These are phyloP conservation scores for Bradypodion ventrale DNA, from an alignment of 2,797 vertebrate species.

Conservation along the genomic window DNA sequence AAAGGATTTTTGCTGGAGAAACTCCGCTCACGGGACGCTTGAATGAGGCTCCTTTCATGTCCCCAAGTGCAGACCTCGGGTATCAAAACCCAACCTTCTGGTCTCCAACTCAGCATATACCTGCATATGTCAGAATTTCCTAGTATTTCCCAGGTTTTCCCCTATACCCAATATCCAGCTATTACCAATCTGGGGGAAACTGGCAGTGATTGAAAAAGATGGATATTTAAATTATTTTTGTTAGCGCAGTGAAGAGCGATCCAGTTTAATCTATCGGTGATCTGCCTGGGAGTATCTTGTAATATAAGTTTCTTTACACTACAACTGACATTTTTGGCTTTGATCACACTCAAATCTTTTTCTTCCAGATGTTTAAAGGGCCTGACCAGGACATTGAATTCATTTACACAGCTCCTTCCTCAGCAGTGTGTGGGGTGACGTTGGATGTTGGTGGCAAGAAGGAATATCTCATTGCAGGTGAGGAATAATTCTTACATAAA, in stretches of 20 bases:
- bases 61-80: no score
- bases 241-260: not conserved
- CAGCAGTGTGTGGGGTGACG: conserved; percentile 87
- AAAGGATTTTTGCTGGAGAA: no score
- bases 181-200: not conserved
- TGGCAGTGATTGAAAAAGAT: not conserved
- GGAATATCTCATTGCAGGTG: conserved; percentile 95
- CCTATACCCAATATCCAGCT: not conserved
- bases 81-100: no score
- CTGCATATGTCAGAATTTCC: not conserved
- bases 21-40: no score
- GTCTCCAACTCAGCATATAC: no score
- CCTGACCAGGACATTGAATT: conserved; percentile 84
- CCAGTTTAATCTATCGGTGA: not conserved
- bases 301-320: not conserved
- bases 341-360: not conserved
- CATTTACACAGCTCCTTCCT: conserved; percentile 89
- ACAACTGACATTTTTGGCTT: not conserved
- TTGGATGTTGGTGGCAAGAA: conserved; percentile 87
- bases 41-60: no score
- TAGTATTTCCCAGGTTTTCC: not conserved
- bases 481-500: not conserved
- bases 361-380: conserved; percentile 92
- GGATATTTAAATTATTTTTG: not conserved
- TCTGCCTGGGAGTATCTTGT: not conserved